Evolutionary conservation across 2,113 vertebrate species (phyloP).

Genomic region (Entomyzon cyanotis): DNA sequence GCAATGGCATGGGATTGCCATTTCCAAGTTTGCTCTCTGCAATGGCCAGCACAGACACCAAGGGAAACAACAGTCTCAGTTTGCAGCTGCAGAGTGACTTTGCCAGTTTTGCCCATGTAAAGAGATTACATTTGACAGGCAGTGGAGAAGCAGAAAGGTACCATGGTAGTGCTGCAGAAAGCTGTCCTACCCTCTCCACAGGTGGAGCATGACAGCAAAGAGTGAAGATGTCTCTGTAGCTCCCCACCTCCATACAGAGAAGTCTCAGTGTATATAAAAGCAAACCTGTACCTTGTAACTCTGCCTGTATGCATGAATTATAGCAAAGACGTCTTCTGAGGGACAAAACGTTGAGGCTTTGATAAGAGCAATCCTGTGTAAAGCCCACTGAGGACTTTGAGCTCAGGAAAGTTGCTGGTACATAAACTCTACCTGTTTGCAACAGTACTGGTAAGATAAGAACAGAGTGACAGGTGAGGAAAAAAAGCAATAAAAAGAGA

Average conservation of each 20-base stretch:
- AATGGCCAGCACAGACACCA: not conserved
- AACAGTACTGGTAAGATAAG: not conserved
- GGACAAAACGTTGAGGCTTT: not conserved
- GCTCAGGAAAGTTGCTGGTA: not conserved
- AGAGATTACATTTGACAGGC: not conserved
- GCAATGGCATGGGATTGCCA: not conserved
- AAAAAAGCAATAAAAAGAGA: slow-evolving; percentile 34
- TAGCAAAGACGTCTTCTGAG: not conserved
- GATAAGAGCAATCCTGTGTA: not conserved
- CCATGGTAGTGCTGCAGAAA: not conserved
- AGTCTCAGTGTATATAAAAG: not conserved
- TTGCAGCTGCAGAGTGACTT: not conserved
- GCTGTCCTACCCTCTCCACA: not conserved
- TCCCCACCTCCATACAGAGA: not conserved
- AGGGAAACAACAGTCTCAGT: not conserved
- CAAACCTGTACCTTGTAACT: not conserved
- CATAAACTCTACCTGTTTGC: not conserved
- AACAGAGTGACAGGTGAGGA: not conserved
- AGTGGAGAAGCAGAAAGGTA: not conserved
- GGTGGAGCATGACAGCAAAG: not conserved
- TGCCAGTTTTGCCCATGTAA: not conserved
- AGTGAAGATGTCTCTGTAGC: not conserved
- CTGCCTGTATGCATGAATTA: not conserved
- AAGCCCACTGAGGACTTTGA: not conserved
- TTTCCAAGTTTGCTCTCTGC: not conserved